Evolutionary conservation across 2,113 vertebrate genomes (phyloP).

Genomic region (Stegostoma tigrinum): DNA sequence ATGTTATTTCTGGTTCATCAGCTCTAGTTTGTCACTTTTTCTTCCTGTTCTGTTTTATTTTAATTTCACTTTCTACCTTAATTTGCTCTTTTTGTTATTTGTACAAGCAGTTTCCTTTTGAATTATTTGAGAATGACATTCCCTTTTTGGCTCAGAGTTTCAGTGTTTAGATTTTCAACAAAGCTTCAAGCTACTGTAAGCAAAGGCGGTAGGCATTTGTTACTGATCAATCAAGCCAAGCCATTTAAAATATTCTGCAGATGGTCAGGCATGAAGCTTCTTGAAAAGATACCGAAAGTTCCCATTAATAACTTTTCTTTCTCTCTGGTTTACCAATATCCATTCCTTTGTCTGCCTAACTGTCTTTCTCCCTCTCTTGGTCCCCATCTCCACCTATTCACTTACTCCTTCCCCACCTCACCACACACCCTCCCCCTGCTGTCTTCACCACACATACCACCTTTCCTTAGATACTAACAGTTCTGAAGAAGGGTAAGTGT

Average conservation of each 20-base stretch:
- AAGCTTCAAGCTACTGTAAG: neutral
- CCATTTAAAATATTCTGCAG: neutral
- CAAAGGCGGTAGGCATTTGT: neutral
- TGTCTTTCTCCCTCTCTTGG: too few relatives aligned
- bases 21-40: neutral
- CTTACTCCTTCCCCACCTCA: too few relatives aligned
- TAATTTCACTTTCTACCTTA: neutral
- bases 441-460: too few relatives aligned
- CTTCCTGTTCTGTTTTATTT: neutral
- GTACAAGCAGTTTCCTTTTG: neutral
- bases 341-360: too few relatives aligned
- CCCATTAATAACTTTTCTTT: too few relatives aligned
- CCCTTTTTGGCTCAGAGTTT: neutral
- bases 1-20: neutral
- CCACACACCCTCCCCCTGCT: too few relatives aligned
- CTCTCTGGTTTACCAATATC: too few relatives aligned
- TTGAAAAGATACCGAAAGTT: neutral
- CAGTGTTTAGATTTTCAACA: neutral
- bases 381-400: too few relatives aligned
- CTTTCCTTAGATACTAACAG: too few relatives aligned
- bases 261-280: neutral
- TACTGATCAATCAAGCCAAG: neutral
- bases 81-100: neutral
- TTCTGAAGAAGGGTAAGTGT: too few relatives aligned
- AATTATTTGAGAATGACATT: neutral